Conservation (phyloP, 2,797 vertebrate species). For the Psittacula derbiana region DNA sequence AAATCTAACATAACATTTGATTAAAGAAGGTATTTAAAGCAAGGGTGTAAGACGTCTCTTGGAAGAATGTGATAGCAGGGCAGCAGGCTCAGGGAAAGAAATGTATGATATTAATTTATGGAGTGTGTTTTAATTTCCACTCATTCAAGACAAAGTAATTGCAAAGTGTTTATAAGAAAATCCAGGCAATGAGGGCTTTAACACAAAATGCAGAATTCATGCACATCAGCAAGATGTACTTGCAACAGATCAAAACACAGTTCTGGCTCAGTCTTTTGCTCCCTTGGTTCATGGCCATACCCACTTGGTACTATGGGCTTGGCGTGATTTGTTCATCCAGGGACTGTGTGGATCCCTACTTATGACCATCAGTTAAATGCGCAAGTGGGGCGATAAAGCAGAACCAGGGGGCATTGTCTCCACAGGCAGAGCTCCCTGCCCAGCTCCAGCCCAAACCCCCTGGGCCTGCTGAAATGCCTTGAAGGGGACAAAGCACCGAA, state of each 20-base stretch:
- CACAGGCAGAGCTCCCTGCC: fast-evolving
- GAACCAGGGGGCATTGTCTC: fast-evolving
- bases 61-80: neutral
- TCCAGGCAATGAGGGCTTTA: neutral
- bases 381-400: fast-evolving
- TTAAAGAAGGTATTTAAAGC: neutral
- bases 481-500: neutral
- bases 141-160: neutral
- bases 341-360: fast-evolving
- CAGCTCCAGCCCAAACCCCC: neutral
- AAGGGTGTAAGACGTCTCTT: neutral
- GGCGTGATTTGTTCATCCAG: fast-evolving
- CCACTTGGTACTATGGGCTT: fast-evolving
- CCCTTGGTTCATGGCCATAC: fast-evolving
- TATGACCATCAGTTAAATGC: fast-evolving
- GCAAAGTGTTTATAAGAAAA: neutral
- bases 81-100: neutral
- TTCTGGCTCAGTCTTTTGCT: neutral
- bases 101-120: neutral
- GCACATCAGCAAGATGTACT: fast-evolving
- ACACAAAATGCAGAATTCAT: neutral
- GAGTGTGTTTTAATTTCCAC: neutral
- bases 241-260: fast-evolving
- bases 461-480: neutral
- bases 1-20: neutral